These are phyloP conservation scores for Epistrophella euchroma DNA, from an alignment of 2,888 invertebrate species.

Conservation along the genomic window DNA sequence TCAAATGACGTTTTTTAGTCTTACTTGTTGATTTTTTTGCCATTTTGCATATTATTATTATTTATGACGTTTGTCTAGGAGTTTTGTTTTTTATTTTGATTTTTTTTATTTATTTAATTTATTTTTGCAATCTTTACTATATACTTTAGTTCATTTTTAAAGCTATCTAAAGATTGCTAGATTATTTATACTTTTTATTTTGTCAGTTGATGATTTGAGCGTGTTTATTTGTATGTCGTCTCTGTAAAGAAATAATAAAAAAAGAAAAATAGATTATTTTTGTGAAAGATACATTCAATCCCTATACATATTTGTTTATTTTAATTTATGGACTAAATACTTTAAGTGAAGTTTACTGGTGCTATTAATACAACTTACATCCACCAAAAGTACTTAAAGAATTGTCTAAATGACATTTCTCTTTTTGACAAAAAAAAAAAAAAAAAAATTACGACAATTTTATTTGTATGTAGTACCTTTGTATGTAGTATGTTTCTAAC, in stretches of 20 bases:
- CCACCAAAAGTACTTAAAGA: conserved; percentile 42
- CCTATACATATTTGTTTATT: conserved; percentile 10
- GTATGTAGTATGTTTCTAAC: conserved; percentile 21
- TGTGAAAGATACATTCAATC: not conserved
- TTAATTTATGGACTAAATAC: conserved; percentile 72
- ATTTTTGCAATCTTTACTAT: conserved; percentile 62
- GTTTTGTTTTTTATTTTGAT: not conserved
- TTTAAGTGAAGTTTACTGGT: conserved; percentile 70
- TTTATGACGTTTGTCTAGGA: conserved; percentile 49
- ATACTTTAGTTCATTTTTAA: conserved; percentile 58
- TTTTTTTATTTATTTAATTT: not conserved
- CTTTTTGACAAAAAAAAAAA: conserved; percentile 33
- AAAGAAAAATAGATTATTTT: conserved; percentile 11
- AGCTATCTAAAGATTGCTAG: conserved; percentile 68
- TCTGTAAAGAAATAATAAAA: conserved; percentile 50
- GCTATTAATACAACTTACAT: conserved; percentile 63
- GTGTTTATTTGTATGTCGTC: conserved; percentile 45
- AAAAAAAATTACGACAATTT: conserved; percentile 39
- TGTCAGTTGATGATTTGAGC: conserved; percentile 62
- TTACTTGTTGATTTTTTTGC: conserved; percentile 71
- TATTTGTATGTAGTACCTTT: conserved; percentile 7
- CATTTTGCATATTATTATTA: conserved; percentile 71
- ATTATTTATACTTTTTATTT: conserved; percentile 37
- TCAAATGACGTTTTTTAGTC: conserved; percentile 66
- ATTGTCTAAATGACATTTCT: conserved; percentile 71